Evolutionary conservation across 1,140 invertebrate species (phyloP).

Genomic region (Melanaphis sacchari): DNA sequence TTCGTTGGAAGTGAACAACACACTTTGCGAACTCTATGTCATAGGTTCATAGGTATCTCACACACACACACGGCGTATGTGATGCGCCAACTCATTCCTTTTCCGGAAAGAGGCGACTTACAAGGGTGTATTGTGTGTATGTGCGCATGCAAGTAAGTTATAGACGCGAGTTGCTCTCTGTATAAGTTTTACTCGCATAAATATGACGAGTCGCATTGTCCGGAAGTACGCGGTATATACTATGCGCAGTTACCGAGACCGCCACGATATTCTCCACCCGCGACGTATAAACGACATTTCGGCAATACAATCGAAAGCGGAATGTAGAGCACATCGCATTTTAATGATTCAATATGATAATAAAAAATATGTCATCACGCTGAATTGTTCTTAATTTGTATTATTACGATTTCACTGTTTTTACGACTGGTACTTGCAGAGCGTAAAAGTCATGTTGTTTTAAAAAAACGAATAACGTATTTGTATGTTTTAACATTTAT

Average conservation of each 20-base stretch:
- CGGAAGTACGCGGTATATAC: neutral
- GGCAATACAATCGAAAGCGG: neutral
- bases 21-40: neutral
- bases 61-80: neutral
- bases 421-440: too few species aligned
- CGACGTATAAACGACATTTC: neutral
- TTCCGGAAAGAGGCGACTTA: neutral
- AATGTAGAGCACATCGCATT: neutral
- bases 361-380: neutral
- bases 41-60: neutral
- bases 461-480: too few species aligned
- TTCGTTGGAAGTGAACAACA: constrained; percentile 44
- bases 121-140: neutral
- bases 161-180: neutral
- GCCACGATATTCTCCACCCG: neutral
- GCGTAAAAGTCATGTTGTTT: too few species aligned
- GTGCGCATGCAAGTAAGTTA: neutral
- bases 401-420: neutral
- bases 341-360: neutral
- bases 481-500: too few species aligned
- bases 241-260: neutral
- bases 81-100: neutral
- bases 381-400: neutral
- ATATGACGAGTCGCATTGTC: neutral
- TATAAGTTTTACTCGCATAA: constrained; percentile 4